Evolutionary conservation across 2,888 invertebrate genomes (phyloP).

Genomic region (Antitype chi): DNA sequence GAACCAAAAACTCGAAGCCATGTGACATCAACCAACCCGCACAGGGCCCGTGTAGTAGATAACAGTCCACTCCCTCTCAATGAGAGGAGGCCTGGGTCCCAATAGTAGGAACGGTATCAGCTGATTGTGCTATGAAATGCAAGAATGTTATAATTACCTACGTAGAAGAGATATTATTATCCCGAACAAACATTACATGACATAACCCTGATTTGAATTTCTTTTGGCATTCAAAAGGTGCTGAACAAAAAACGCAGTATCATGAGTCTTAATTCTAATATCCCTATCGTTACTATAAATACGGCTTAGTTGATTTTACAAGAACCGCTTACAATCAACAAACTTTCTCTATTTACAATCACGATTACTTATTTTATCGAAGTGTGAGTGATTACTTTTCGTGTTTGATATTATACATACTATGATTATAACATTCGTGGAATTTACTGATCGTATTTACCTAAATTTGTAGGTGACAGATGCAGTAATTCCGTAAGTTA

Average conservation of each 20-base stretch:
- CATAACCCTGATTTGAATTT: neutral
- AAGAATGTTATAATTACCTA: no score
- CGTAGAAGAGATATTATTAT: neutral
- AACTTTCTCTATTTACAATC: constrained; percentile 5
- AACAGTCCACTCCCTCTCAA: no score
- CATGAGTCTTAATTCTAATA: neutral
- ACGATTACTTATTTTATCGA: constrained; percentile 19
- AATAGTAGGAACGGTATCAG: no score
- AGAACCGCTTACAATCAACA: neutral
- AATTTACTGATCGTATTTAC: constrained; percentile 1
- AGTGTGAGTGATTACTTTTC: neutral
- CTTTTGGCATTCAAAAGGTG: neutral
- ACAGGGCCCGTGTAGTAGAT: no score
- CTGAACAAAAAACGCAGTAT: neutral
- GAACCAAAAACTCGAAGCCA: no score
- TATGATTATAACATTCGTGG: neutral
- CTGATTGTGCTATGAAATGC: no score
- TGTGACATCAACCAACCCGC: no score
- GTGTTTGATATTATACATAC: no score
- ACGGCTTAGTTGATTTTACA: neutral
- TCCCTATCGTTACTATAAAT: neutral
- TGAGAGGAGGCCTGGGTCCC: no score
- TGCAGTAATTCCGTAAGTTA: no score
- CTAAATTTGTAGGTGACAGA: constrained; percentile 5
- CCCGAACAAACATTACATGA: neutral